Evolutionary conservation across 2,888 invertebrate genomes (phyloP).

Genomic region (Craniophora ligustri): DNA sequence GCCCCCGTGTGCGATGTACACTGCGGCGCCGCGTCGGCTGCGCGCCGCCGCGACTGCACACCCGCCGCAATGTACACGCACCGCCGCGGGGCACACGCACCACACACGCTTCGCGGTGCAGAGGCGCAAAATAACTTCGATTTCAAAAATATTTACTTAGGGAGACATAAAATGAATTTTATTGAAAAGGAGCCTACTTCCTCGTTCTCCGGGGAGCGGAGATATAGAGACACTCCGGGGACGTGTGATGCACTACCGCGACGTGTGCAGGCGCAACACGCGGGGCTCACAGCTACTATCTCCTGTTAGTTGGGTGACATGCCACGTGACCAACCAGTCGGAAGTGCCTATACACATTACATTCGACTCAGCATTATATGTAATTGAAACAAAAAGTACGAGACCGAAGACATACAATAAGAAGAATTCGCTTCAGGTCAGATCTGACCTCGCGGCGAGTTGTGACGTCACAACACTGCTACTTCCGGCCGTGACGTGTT

Average conservation of each 20-base stretch:
- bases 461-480: too few relatives aligned
- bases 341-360: too few relatives aligned
- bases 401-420: too few relatives aligned
- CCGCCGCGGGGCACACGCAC: not conserved
- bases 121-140: constrained; percentile 63
- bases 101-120: constrained; percentile 11
- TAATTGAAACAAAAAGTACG: too few relatives aligned
- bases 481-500: too few relatives aligned
- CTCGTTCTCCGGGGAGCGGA: constrained; percentile 16
- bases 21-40: not conserved
- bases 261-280: constrained; percentile 4
- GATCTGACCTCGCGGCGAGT: too few relatives aligned
- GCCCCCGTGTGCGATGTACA: not conserved
- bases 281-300: too few relatives aligned
- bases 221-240: constrained; percentile 1
- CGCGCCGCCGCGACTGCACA: too few relatives aligned
- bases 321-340: too few relatives aligned
- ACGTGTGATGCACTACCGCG: constrained; percentile 1
- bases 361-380: too few relatives aligned
- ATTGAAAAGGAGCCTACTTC: constrained; percentile 62
- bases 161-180: constrained; percentile 68
- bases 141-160: constrained; percentile 72
- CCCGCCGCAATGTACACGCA: not conserved
- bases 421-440: too few relatives aligned
- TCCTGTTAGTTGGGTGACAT: too few relatives aligned